These are phyloP conservation scores for Lagopus muta DNA, from an alignment of 2,113 vertebrate genomes.

Conservation along the genomic window DNA sequence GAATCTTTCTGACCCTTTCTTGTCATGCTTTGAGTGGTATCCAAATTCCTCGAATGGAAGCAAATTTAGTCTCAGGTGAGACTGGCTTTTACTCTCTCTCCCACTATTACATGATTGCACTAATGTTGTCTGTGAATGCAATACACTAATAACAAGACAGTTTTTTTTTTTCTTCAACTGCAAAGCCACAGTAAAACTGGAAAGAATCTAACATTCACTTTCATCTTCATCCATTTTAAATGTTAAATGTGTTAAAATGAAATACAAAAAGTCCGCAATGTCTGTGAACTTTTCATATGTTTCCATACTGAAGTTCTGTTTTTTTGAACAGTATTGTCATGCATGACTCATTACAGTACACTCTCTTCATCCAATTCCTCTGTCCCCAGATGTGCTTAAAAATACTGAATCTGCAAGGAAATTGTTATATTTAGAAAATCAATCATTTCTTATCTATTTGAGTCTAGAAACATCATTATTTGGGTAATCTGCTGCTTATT, in stretches of 20 bases:
- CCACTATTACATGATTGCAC: not conserved
- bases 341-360: not conserved
- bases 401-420: not conserved
- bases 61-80: not conserved
- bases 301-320: not conserved
- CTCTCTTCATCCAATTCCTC: no score
- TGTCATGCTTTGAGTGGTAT: not conserved
- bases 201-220: not conserved
- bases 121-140: not conserved
- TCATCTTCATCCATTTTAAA: not conserved
- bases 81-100: not conserved
- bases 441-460: not conserved
- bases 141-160: not conserved
- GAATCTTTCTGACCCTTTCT: not conserved
- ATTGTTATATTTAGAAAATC: not conserved
- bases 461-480: not conserved
- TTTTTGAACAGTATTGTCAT: not conserved
- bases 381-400: not conserved
- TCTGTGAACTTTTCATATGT: not conserved
- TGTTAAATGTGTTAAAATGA: not conserved
- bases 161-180: not conserved
- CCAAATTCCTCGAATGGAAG: not conserved
- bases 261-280: not conserved
- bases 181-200: not conserved
- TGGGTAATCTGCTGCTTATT: not conserved